Conservation (phyloP, 2,113 vertebrate genomes). For the Chionomys nivalis region DNA sequence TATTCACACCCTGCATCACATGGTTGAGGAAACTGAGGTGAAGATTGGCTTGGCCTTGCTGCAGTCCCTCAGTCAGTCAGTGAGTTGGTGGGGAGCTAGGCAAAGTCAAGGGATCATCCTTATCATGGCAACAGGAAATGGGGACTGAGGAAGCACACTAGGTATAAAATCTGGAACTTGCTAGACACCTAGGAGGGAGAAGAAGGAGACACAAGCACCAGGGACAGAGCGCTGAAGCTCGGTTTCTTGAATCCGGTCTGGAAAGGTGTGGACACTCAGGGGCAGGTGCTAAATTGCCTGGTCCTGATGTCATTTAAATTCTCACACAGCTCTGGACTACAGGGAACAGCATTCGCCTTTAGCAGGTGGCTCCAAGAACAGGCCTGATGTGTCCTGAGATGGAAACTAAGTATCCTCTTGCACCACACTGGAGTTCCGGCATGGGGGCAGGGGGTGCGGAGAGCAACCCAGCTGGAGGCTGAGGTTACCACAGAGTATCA, state of each 20-base stretch:
- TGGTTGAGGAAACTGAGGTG: conserved; percentile 36
- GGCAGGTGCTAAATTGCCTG: background rate
- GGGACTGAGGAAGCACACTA: background rate
- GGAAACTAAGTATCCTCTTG: background rate
- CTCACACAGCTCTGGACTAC: background rate
- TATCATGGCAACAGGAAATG: background rate
- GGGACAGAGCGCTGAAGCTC: background rate
- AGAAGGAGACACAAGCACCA: background rate
- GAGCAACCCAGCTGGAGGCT: background rate
- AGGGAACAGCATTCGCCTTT: background rate
- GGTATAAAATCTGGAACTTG: background rate
- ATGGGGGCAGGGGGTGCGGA: too few species aligned
- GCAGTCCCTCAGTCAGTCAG: background rate
- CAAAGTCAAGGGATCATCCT: background rate
- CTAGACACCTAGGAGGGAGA: background rate
- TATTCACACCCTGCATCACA: background rate
- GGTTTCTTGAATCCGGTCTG: background rate
- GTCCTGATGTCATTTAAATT: background rate
- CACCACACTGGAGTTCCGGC: fast-evolving
- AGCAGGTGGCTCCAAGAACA: background rate
- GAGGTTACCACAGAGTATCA: background rate
- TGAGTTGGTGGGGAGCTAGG: background rate
- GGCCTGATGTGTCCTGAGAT: background rate
- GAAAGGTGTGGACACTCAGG: background rate
- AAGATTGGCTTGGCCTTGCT: background rate